Base-by-base conservation (phyloP, 2,113 vertebrate genomes). In the Galemys pyrenaicus region DNA sequence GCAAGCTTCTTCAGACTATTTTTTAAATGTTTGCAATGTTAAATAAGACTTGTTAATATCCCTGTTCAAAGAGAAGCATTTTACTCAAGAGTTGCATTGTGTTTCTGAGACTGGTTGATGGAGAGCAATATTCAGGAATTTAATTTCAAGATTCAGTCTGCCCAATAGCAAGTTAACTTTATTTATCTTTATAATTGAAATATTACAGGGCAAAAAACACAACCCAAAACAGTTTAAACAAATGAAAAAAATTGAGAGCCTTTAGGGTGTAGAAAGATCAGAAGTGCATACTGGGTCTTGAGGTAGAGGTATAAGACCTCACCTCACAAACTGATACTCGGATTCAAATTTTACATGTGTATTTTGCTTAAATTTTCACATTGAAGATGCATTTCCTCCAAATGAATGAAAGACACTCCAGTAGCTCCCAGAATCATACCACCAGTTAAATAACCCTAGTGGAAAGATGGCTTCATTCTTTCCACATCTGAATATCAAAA, bases 141-240 rank as follows among this genome's bases (percentile, higher is more conserved):
- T 49, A 77, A 30, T 0, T 28, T 75, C 16, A 49, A 73, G 28
- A 86, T 46, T 12, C 68, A 92, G 26, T 22, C 20, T 22, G 17
- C 19, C 54, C 54, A 56, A 5, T 56, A 56, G 7, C 54, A 56
- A 71, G 46, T 85, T 79, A 12, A 85, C 35, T 9, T 85, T 56
- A 87, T 64, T 74, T 71, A 84, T 56, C 9, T 91, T 92, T 77
- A 30, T 81, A 95, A 41, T 41, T 58, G 32, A 93, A 22, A 73
- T 32, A 41, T 77, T 91, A 32, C 5, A 77, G 17, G 24, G 20
- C 90, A 28, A 96, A 46, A 5, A 70, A 6, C 5, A 28, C 60
- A 78, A 28, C 32, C 5, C 6, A 78, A 58, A 79, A 26, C 20
- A 82, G 24, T 49, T 89, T 80, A 60, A 71, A 26, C 28, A 71